phyloP scores from a whole-genome alignment of 1,140 invertebrate genomes.

The Lutraria rhynchaena region DNA sequence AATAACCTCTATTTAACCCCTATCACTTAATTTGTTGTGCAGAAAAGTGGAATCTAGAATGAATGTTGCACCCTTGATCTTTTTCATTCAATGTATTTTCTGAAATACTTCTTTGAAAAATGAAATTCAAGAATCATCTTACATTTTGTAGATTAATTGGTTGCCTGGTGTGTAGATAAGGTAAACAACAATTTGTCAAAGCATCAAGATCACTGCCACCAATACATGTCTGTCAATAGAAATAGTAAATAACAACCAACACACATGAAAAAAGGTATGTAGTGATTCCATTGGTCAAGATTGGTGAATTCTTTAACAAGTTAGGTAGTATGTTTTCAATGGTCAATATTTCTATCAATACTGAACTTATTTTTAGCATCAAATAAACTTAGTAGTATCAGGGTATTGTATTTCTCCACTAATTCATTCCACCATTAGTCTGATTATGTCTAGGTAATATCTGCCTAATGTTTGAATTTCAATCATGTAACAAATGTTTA shows the following conservation, averaged over 20 bases:
- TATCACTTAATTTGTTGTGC: not conserved
- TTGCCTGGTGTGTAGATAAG: slow-evolving; percentile 70
- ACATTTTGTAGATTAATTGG: slow-evolving; percentile 71
- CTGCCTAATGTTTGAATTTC: too few relatives aligned
- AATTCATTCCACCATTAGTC: too few relatives aligned
- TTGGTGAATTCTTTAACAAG: too few relatives aligned
- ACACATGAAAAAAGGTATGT: not conserved
- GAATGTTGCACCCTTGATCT: not conserved
- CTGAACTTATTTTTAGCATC: too few relatives aligned
- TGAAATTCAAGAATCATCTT: slow-evolving; percentile 13
- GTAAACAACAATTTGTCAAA: slow-evolving; percentile 64
- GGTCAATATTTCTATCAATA: too few relatives aligned
- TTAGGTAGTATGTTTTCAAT: too few relatives aligned
- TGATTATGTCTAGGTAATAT: too few relatives aligned
- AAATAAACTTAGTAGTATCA: too few relatives aligned
- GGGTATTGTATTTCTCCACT: too few relatives aligned
- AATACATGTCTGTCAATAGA: slow-evolving; percentile 65
- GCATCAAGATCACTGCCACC: slow-evolving; percentile 64
- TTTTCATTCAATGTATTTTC: not conserved
- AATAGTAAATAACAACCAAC: not conserved
- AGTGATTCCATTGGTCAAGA: too few relatives aligned
- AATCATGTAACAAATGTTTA: too few relatives aligned
- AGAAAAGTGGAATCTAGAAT: not conserved
- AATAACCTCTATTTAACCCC: not conserved
- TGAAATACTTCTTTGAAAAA: not conserved